Conservation (phyloP, 2,797 vertebrate genomes). For the Aratinga solstitialis region DNA sequence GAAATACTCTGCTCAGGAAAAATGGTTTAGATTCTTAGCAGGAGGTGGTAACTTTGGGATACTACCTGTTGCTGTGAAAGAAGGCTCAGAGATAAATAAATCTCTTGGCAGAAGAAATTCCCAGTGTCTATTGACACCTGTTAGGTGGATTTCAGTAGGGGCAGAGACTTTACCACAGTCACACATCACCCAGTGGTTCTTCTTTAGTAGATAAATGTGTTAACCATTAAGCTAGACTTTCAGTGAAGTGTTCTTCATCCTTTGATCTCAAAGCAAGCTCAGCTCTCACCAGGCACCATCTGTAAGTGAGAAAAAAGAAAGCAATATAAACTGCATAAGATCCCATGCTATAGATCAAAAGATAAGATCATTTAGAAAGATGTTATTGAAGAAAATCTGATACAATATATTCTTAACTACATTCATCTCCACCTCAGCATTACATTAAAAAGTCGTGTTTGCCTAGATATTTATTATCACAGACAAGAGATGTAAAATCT, state of each 20-base stretch:
- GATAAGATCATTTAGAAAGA: not conserved
- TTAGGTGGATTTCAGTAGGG: not conserved
- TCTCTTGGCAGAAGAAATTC: not conserved
- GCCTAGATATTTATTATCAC: not conserved
- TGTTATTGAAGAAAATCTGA: not conserved
- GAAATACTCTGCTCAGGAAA: not conserved
- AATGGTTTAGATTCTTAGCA: not conserved
- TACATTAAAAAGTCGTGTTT: not conserved
- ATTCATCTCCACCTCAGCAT: not conserved
- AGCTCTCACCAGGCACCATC: not conserved
- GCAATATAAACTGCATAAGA: not conserved
- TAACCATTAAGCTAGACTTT: not conserved
- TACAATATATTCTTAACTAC: not conserved
- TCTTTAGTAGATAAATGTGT: not conserved
- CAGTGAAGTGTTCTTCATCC: not conserved
- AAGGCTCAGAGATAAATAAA: not conserved
- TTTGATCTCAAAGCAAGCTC: not conserved
- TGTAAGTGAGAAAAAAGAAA: not conserved
- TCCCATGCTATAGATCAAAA: not conserved
- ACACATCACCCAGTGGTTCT: not conserved
- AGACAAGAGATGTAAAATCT: not conserved
- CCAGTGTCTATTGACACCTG: rapidly evolving
- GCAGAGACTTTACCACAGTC: not conserved
- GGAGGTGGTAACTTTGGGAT: not conserved
- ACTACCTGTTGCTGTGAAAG: not conserved